phyloP scores from a whole-genome alignment of 2,113 vertebrate species.

The Axis porcinus region DNA sequence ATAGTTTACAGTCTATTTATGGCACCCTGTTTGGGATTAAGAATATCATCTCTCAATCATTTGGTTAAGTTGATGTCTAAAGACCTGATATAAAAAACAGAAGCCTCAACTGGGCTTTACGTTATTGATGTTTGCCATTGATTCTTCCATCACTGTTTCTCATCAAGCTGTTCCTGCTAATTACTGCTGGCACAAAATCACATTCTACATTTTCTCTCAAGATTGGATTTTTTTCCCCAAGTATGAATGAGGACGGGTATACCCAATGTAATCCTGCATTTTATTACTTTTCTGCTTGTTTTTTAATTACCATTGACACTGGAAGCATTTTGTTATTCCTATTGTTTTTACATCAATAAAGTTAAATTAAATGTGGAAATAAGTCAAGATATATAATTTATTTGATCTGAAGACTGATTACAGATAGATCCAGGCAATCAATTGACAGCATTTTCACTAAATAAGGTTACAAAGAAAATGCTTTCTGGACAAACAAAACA shows the following conservation, averaged over 20 bases:
- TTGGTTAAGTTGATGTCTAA: not conserved
- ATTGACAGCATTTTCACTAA: not conserved
- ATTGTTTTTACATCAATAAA: conserved; percentile 33
- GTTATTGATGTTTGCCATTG: conserved; percentile 48
- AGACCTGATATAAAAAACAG: conserved; percentile 7
- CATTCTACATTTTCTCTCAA: conserved; percentile 38
- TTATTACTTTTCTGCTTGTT: conserved; percentile 39
- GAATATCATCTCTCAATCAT: conserved; percentile 30
- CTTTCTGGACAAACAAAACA: not conserved
- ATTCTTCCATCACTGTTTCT: conserved; percentile 50
- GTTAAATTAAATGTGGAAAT: conserved; percentile 41
- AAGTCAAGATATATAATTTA: conserved; percentile 19
- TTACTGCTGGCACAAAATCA: conserved; percentile 26
- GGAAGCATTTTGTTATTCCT: conserved; percentile 46
- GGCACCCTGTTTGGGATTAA: not conserved
- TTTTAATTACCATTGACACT: conserved; percentile 27
- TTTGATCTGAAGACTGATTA: not conserved
- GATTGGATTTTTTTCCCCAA: not conserved
- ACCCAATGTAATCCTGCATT: conserved; percentile 15
- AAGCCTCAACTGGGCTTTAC: not conserved
- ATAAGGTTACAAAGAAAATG: not conserved
- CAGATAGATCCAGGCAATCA: not conserved
- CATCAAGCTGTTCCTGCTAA: conserved; percentile 42
- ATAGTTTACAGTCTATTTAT: conserved; percentile 11
- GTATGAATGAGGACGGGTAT: not conserved